These are phyloP conservation scores for Tolmerus cingulatus DNA, from an alignment of 2,888 invertebrate genomes.

Conservation along the genomic window DNA sequence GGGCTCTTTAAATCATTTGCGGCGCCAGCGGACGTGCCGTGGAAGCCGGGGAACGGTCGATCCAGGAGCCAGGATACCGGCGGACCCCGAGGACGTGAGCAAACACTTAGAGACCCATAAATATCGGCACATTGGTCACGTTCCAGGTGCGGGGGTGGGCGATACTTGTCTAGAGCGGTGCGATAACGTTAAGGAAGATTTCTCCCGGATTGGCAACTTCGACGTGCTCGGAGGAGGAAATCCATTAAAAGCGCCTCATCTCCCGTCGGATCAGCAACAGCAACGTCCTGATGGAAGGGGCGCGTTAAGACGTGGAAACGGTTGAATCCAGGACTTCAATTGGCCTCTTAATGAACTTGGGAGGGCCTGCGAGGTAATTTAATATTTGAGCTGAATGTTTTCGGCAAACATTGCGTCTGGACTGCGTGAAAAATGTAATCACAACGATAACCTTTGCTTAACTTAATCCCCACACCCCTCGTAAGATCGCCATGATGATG, in stretches of 20 bases:
- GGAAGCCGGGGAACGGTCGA: not conserved
- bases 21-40: not conserved
- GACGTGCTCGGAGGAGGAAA: not conserved
- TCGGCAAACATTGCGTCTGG: not conserved
- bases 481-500: not conserved
- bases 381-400: conserved; percentile 14
- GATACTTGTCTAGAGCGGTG: not conserved
- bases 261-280: not conserved
- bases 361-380: not conserved
- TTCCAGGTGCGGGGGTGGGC: not conserved
- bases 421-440: not conserved
- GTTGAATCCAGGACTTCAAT: not conserved
- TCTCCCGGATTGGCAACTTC: not conserved
- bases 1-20: not conserved
- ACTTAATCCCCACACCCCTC: not conserved
- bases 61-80: not conserved
- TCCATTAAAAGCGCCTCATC: not conserved
- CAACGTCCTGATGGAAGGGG: not conserved
- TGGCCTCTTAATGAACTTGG: not conserved
- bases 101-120: conserved; percentile 8
- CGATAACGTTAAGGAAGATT: not conserved
- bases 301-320: not conserved
- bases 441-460: not conserved
- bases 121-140: conserved; percentile 32
- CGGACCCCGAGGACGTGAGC: not conserved